Evolutionary conservation across 2,113 vertebrate species (phyloP).

Genomic region (Otocyon megalotis): DNA sequence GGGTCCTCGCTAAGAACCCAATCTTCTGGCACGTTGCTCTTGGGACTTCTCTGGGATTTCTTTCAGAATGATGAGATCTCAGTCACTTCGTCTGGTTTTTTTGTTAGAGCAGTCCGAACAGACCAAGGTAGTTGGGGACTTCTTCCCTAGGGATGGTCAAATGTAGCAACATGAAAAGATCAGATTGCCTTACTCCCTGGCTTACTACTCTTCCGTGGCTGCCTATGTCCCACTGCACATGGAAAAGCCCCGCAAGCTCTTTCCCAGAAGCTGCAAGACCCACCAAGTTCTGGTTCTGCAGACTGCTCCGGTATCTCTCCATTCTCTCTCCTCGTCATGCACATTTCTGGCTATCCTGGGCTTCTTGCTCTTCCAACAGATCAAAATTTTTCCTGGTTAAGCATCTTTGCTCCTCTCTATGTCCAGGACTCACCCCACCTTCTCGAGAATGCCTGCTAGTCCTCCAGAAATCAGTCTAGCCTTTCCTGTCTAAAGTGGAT

Average conservation of each 20-base stretch:
- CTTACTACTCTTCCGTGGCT: neutral
- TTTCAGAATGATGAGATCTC: neutral
- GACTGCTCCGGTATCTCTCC: neutral
- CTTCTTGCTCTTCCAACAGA: neutral
- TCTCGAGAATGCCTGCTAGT: neutral
- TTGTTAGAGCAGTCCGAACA: too few species aligned
- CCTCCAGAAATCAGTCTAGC: neutral
- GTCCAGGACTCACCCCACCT: fast-evolving
- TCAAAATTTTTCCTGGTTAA: neutral
- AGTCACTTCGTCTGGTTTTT: neutral
- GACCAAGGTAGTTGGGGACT: neutral
- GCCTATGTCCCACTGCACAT: neutral
- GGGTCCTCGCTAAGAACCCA: neutral
- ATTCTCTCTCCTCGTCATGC: neutral
- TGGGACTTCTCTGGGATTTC: neutral
- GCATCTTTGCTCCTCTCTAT: neutral
- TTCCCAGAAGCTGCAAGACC: neutral
- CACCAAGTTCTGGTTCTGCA: neutral
- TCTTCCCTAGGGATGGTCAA: neutral
- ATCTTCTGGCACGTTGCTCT: neutral
- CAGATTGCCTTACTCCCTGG: neutral
- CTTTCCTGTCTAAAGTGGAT: too few species aligned
- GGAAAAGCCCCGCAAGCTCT: fast-evolving
- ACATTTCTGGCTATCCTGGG: too few species aligned
- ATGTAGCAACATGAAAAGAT: neutral